Conservation (phyloP, 2,888 invertebrate species). For the Noctua pronuba region DNA sequence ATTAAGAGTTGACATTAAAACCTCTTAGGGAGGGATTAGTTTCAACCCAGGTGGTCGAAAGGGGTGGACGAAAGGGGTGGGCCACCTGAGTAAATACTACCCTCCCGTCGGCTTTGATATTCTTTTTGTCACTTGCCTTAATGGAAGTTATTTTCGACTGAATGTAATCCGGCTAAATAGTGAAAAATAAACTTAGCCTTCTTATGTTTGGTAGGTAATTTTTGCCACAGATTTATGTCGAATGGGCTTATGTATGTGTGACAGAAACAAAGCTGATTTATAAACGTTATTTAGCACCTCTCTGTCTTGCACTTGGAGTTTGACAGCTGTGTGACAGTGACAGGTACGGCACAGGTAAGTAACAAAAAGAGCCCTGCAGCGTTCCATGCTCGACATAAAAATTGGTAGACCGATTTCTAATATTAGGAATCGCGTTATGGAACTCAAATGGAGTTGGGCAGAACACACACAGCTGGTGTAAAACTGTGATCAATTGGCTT, state of each 20-base stretch:
- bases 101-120: slow-evolving; percentile 54
- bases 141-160: slow-evolving; percentile 40
- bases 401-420: too few species aligned
- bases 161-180: slow-evolving; percentile 13
- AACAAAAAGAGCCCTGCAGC: too few species aligned
- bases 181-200: background rate
- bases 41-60: slow-evolving; percentile 39
- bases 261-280: background rate
- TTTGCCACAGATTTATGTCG: background rate
- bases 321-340: too few species aligned
- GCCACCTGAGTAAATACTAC: slow-evolving; percentile 59
- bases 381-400: too few species aligned
- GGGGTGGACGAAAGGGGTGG: slow-evolving; percentile 29
- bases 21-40: slow-evolving; percentile 38
- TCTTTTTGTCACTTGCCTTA: slow-evolving; percentile 60
- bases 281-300: background rate
- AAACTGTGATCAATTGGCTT: too few species aligned
- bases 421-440: too few species aligned
- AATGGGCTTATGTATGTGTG: background rate
- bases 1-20: slow-evolving; percentile 51
- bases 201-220: background rate
- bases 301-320: background rate
- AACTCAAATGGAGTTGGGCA: too few species aligned
- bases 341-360: too few species aligned
- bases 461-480: too few species aligned